Conservation (phyloP, 2,888 invertebrate genomes). For the Polydrusus cervinus region DNA sequence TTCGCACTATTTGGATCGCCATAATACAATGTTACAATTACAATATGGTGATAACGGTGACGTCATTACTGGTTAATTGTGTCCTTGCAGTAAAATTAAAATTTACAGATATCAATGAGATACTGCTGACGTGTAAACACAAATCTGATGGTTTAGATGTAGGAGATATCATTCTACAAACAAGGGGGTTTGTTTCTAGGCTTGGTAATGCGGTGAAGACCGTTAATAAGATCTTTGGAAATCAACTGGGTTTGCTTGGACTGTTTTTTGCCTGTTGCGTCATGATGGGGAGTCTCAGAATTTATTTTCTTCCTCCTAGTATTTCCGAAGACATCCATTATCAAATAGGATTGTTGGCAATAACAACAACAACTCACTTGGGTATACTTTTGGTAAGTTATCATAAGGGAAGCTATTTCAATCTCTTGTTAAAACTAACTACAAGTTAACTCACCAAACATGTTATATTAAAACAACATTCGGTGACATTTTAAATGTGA, state of each 20-base stretch:
- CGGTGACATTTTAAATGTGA: no score
- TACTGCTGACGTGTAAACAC: background rate
- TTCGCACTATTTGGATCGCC: background rate
- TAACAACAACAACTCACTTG: background rate
- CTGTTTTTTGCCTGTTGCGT: background rate
- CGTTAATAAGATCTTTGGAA: conserved; percentile 2
- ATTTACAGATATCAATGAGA: background rate
- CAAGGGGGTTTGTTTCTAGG: background rate
- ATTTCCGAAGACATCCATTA: background rate
- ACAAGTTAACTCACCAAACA: no score
- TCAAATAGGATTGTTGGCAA: background rate
- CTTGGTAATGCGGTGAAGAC: background rate
- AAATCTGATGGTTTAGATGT: background rate
- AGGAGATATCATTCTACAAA: background rate
- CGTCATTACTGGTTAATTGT: background rate
- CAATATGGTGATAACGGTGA: background rate
- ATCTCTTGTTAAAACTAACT: no score
- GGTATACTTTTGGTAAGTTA: conserved; percentile 1
- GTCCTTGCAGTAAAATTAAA: background rate
- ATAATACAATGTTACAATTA: background rate
- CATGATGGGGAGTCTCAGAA: background rate
- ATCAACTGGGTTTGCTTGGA: background rate
- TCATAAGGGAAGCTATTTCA: background rate
- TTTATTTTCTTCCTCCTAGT: background rate
- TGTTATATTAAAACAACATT: no score